Percentiles rank a stretch among this genome's conserved stretches.
Evolutionary conservation across 2,797 vertebrate genomes (phyloP).

Genomic region (Avahi laniger): DNA sequence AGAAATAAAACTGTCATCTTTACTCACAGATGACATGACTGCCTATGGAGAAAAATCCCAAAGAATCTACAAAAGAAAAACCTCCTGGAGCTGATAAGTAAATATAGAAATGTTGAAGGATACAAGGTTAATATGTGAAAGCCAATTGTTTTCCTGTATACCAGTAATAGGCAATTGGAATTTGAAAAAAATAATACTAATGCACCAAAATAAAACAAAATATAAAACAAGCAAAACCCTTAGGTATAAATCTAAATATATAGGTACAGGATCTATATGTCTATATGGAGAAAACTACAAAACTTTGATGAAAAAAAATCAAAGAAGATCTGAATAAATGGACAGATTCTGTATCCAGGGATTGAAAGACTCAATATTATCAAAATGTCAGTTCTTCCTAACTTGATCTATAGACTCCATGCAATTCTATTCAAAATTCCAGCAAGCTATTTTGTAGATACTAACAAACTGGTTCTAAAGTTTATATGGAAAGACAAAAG

Average conservation of each 20-base stretch:
- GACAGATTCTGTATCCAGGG: background rate
- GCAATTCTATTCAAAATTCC: background rate
- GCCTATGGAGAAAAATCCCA: background rate
- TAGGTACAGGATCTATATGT: background rate
- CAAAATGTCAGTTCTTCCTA: background rate
- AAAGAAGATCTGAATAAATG: background rate
- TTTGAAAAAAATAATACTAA: background rate
- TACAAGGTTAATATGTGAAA: background rate
- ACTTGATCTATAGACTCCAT: background rate
- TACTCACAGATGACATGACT: background rate
- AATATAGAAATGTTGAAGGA: background rate
- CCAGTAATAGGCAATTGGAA: background rate
- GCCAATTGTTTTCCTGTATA: background rate
- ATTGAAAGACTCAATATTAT: background rate
- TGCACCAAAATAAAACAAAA: background rate
- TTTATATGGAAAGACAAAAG: background rate
- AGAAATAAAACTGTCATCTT: background rate
- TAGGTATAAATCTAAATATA: background rate
- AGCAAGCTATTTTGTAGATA: background rate
- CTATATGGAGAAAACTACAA: background rate
- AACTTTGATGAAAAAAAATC: background rate
- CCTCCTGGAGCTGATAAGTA: background rate
- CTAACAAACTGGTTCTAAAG: background rate
- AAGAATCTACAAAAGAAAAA: background rate
- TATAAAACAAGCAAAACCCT: background rate